Conservation (phyloP, 2,888 invertebrate genomes). For the Palloptera scutellata region DNA sequence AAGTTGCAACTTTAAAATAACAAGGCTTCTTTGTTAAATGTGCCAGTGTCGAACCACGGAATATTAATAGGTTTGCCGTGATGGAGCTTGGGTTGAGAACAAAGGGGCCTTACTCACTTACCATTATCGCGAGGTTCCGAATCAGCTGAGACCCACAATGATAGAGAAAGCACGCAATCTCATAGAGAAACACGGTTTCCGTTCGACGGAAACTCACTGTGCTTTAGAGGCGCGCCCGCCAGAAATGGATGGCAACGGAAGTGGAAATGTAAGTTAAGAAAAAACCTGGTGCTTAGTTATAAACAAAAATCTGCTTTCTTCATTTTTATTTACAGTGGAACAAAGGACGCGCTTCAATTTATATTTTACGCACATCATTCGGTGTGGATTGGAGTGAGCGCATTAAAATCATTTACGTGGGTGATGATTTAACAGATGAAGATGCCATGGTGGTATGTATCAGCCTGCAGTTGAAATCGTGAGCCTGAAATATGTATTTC, state of each 20-base stretch:
- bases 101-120: constrained; percentile 87
- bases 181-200: constrained; percentile 80
- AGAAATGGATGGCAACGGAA: too few species aligned
- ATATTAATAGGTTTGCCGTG: constrained; percentile 73
- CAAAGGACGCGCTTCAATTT: constrained; percentile 87
- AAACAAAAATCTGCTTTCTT: too few species aligned
- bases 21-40: constrained; percentile 5
- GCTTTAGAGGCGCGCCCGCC: constrained; percentile 92
- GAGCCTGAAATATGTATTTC: background rate
- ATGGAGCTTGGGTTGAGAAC: constrained; percentile 93
- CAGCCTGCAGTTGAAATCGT: background rate
- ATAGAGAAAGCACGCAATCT: constrained; percentile 76
- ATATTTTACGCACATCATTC: constrained; percentile 87
- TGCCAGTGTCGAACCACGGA: background rate
- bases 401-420: constrained; percentile 87
- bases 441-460: constrained; percentile 83
- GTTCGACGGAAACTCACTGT: constrained; percentile 81
- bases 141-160: constrained; percentile 72
- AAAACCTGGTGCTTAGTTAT: too few species aligned
- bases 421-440: constrained; percentile 89
- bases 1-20: constrained; percentile 36
- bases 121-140: constrained; percentile 86
- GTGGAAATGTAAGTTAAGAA: too few species aligned
- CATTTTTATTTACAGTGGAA: constrained; percentile 78
- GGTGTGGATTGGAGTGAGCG: constrained; percentile 92